phyloP scores from a whole-genome alignment of 2,888 invertebrate species.

The Sarcophaga subvicina region DNA sequence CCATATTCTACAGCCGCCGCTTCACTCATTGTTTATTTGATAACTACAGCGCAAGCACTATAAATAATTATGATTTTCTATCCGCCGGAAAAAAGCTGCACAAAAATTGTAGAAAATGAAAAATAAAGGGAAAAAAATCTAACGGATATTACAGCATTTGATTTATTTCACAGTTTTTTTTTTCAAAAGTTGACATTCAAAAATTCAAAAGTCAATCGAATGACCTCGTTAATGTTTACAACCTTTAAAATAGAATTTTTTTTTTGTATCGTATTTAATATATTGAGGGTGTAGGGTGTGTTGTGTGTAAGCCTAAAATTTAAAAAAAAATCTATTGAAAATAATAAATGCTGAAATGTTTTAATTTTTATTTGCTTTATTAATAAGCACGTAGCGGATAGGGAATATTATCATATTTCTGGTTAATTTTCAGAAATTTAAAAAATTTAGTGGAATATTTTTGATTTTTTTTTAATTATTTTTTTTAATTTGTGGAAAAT shows the following conservation, averaged over 20 bases:
- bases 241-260: not conserved
- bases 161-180: not conserved
- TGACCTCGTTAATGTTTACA: not conserved
- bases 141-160: conserved; percentile 36
- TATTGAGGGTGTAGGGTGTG: no score
- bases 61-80: conserved; percentile 34
- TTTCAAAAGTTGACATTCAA: not conserved
- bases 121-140: not conserved
- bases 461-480: no score
- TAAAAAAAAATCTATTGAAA: no score
- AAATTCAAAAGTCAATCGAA: conserved; percentile 1
- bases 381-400: no score
- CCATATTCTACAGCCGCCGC: not conserved
- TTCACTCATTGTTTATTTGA: conserved; percentile 25
- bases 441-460: no score
- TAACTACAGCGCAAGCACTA: not conserved
- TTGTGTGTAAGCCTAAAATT: no score
- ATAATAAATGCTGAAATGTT: no score
- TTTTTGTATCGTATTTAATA: not conserved
- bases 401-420: no score
- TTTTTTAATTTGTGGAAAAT: no score
- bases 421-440: no score
- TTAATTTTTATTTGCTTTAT: no score
- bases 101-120: not conserved
- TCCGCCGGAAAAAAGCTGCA: conserved; percentile 7